A percentile compares a stretch with the other conserved stretches of the same genome.
phyloP scores from a whole-genome alignment of 1,140 invertebrate species.

The Lycorma delicatula region DNA sequence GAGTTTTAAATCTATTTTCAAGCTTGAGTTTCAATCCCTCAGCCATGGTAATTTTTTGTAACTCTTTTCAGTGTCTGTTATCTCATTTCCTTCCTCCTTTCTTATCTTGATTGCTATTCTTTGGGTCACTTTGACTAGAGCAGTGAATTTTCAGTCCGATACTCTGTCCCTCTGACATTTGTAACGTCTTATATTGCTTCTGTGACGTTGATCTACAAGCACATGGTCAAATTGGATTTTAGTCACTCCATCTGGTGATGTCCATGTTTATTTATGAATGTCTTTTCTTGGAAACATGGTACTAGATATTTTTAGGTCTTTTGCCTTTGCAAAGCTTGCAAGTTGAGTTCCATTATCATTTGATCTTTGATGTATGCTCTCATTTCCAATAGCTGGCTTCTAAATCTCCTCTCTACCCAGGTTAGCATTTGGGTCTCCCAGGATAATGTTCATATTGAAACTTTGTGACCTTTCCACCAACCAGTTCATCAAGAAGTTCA shows the following conservation, averaged over 20 bases:
- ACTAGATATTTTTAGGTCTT: slow-evolving; percentile 7
- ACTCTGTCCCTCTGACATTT: slow-evolving; percentile 14
- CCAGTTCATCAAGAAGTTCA: background rate
- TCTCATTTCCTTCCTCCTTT: background rate
- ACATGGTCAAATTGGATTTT: slow-evolving; percentile 24
- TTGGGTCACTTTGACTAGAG: background rate
- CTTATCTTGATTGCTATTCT: slow-evolving; percentile 1
- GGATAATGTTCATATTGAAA: slow-evolving; percentile 10
- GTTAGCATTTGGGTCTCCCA: slow-evolving; percentile 18
- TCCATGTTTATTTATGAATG: slow-evolving; percentile 25
- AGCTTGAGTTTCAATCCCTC: too few relatives aligned
- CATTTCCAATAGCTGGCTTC: slow-evolving; percentile 9
- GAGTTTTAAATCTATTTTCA: too few relatives aligned
- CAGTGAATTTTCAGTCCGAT: slow-evolving; percentile 3
- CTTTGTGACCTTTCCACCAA: background rate
- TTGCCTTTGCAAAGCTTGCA: slow-evolving; percentile 11
- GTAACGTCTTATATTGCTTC: slow-evolving; percentile 14
- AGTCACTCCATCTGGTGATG: slow-evolving; percentile 19
- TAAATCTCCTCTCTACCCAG: slow-evolving; percentile 10
- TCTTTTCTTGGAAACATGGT: slow-evolving; percentile 25
- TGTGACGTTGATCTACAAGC: slow-evolving; percentile 8
- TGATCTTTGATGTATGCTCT: slow-evolving; percentile 15
- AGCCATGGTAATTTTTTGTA: too few relatives aligned
- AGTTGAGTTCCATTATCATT: slow-evolving; percentile 24
- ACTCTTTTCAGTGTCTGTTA: too few relatives aligned